phyloP scores from a whole-genome alignment of 2,113 vertebrate species.

The Podocnemis expansa region DNA sequence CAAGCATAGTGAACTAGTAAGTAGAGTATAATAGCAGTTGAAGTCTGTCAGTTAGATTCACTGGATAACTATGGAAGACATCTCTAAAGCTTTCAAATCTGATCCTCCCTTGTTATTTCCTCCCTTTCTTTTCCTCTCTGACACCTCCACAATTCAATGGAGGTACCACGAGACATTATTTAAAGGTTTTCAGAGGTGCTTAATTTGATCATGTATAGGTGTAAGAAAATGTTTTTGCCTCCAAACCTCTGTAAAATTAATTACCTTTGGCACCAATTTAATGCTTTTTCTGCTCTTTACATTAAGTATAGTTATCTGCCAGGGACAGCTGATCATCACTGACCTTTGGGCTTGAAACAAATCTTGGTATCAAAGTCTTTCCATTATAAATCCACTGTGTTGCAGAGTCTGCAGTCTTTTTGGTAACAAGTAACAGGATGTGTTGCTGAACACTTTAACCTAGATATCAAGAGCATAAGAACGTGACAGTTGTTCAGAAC shows the following conservation, averaged over 20 bases:
- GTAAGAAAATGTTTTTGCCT: not conserved
- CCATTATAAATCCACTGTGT: slow-evolving; percentile 1
- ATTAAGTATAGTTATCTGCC: not conserved
- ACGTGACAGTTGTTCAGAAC: not conserved
- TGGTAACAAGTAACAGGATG: not conserved
- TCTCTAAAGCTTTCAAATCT: not conserved
- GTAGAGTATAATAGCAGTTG: not conserved
- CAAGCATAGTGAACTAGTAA: not conserved
- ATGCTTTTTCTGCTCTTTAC: not conserved
- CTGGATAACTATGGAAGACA: not conserved
- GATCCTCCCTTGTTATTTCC: not conserved
- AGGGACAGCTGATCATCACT: not conserved
- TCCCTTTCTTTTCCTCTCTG: slow-evolving; percentile 2
- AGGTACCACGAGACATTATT: not conserved
- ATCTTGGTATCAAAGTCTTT: not conserved
- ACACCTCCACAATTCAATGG: not conserved
- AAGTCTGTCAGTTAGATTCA: not conserved
- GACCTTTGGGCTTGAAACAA: slow-evolving; percentile 12
- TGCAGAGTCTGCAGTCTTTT: not conserved
- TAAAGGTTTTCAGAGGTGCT: not conserved
- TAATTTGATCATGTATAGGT: not conserved
- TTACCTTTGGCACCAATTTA: slow-evolving; percentile 22
- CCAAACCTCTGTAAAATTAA: not conserved
- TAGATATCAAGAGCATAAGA: slow-evolving; percentile 4
- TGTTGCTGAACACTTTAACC: slow-evolving; percentile 29